These are phyloP conservation scores for Vulpes ferrilata DNA, from an alignment of 2,113 vertebrate species.

Conservation along the genomic window DNA sequence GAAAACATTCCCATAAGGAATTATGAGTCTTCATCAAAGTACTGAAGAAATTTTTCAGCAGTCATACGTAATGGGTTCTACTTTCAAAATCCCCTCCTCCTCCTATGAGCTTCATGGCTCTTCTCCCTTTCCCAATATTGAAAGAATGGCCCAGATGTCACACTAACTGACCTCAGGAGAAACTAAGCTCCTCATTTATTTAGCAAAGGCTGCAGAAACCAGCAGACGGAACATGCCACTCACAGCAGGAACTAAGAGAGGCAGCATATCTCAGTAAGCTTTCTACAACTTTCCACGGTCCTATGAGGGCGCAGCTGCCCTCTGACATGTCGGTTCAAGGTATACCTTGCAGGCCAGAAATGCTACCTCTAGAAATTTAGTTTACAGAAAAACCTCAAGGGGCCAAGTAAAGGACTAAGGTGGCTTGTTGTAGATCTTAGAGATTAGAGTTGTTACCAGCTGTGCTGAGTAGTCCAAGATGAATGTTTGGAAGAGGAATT, in stretches of 20 bases:
- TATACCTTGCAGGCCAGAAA: not conserved
- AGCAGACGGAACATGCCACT: not conserved
- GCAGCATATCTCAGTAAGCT: not conserved
- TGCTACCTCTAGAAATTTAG: constrained; percentile 27
- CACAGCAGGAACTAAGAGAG: not conserved
- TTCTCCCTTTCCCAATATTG: not conserved
- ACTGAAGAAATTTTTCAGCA: not conserved
- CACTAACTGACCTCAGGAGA: not conserved
- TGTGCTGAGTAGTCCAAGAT: not conserved
- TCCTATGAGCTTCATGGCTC: not conserved
- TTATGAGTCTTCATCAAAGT: constrained; percentile 1
- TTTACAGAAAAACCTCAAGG: not conserved
- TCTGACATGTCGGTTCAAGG: not conserved
- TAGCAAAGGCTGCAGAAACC: constrained; percentile 4
- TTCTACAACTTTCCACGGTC: not conserved
- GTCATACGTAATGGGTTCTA: not conserved
- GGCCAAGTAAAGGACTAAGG: not conserved
- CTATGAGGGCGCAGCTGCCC: not conserved
- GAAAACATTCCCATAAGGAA: constrained; percentile 35
- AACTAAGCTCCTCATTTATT: constrained; percentile 37
- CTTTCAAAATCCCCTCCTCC: not conserved
- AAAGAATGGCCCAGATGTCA: not conserved
- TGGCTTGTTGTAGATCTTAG: not conserved
- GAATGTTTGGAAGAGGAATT: not conserved
- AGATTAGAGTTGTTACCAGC: not conserved